Evolutionary conservation across 2,113 vertebrate species (phyloP).

Genomic region (Sebastes fasciatus): DNA sequence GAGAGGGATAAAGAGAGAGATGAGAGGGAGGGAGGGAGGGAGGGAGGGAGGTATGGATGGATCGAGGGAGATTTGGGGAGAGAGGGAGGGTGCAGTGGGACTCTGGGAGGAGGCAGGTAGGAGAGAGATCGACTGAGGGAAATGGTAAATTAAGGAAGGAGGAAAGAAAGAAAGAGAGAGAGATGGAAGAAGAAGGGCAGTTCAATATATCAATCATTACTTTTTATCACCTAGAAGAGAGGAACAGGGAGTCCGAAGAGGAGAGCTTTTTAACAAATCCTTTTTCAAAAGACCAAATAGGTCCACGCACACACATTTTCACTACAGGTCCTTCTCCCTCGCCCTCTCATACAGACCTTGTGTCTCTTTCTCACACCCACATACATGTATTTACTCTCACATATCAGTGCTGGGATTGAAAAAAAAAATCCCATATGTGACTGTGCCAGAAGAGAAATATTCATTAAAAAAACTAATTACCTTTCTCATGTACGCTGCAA

Average conservation of each 20-base stretch:
- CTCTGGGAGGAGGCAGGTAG: constrained; percentile 40
- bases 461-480: background rate
- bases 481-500: background rate
- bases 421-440: background rate
- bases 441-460: constrained; percentile 6
- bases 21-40: constrained; percentile 56
- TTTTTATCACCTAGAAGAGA: constrained; percentile 23
- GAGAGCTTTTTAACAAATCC: constrained; percentile 26
- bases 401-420: background rate
- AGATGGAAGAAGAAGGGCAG: background rate
- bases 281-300: constrained; percentile 12
- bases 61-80: constrained; percentile 54
- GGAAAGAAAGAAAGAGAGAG: background rate
- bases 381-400: background rate
- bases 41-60: constrained; percentile 13
- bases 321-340: constrained; percentile 3
- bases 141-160: constrained; percentile 29
- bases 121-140: background rate
- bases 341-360: constrained; percentile 9
- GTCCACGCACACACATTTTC: background rate
- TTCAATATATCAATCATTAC: constrained; percentile 29
- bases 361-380: constrained; percentile 30
- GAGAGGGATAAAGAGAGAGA: constrained; percentile 69
- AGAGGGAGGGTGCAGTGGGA: constrained; percentile 44
- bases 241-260: background rate